phyloP scores from a whole-genome alignment of 2,113 vertebrate genomes.

The Planiliza haematocheilus region DNA sequence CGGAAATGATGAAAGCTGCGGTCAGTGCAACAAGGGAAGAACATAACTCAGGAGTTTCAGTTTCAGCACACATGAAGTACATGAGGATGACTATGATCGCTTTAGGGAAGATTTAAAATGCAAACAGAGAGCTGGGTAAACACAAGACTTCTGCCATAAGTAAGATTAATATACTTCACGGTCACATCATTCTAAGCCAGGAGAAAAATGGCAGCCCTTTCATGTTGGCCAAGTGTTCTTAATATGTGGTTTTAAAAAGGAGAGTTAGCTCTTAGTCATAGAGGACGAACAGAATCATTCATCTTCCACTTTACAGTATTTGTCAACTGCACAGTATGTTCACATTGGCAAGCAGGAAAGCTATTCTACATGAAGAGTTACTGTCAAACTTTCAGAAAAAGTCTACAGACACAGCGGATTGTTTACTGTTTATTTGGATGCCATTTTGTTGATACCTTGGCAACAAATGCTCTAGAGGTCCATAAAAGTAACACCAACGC shows the following conservation, averaged over 20 bases:
- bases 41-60: conserved; percentile 5
- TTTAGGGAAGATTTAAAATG: background rate
- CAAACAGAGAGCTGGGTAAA: conserved; percentile 16
- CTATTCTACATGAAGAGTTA: background rate
- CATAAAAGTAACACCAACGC: background rate
- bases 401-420: background rate
- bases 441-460: conserved; percentile 10
- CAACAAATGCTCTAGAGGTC: background rate
- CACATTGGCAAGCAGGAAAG: background rate
- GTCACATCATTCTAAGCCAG: background rate
- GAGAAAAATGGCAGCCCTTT: too few relatives aligned
- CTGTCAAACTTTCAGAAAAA: too few relatives aligned
- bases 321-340: background rate
- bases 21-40: background rate
- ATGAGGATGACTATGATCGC: conserved; percentile 2
- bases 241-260: too few relatives aligned
- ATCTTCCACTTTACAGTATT: background rate
- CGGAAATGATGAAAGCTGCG: conserved; percentile 16
- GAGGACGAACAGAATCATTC: background rate
- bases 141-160: background rate
- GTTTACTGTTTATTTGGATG: conserved; percentile 28
- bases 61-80: background rate
- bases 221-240: too few relatives aligned
- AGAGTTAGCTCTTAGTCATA: background rate
- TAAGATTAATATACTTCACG: background rate